phyloP scores from a whole-genome alignment of 2,888 invertebrate genomes.

The Craniophora ligustri region DNA sequence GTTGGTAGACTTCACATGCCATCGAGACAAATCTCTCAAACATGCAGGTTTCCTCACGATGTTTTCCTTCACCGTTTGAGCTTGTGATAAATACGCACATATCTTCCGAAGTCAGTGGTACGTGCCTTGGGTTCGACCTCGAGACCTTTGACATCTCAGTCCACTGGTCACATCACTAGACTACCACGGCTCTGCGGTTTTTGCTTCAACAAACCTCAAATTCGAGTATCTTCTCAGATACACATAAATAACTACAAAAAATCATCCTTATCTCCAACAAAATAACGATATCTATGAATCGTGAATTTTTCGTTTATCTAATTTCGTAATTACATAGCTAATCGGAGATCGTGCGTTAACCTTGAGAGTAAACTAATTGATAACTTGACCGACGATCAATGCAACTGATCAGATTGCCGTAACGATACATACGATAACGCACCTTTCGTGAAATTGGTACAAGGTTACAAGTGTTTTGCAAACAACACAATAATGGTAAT shows the following conservation, averaged over 20 bases:
- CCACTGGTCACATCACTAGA: no score
- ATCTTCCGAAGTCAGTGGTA: no score
- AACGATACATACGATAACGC: slow-evolving; percentile 68
- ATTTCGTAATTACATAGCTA: slow-evolving; percentile 40
- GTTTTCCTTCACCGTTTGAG: no score
- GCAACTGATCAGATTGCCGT: slow-evolving; percentile 55
- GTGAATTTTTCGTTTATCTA: slow-evolving; percentile 28
- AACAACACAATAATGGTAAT: slow-evolving; percentile 79
- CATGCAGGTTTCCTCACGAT: no score
- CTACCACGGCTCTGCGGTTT: no score
- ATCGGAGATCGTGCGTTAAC: slow-evolving; percentile 44
- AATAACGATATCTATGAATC: slow-evolving; percentile 6
- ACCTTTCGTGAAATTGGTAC: slow-evolving; percentile 68
- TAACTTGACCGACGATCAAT: slow-evolving; percentile 58
- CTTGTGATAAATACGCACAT: no score
- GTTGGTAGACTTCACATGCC: no score
- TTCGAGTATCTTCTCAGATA: no score
- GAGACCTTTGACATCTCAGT: no score
- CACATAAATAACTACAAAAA: slow-evolving; percentile 7
- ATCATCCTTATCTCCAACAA: slow-evolving; percentile 14
- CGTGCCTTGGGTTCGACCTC: no score
- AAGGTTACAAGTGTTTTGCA: slow-evolving; percentile 72
- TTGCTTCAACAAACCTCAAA: no score
- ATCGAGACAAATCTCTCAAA: no score
- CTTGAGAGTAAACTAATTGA: slow-evolving; percentile 59